Evolutionary conservation across 2,797 vertebrate genomes (phyloP).

Genomic region (Ceryle rudis): DNA sequence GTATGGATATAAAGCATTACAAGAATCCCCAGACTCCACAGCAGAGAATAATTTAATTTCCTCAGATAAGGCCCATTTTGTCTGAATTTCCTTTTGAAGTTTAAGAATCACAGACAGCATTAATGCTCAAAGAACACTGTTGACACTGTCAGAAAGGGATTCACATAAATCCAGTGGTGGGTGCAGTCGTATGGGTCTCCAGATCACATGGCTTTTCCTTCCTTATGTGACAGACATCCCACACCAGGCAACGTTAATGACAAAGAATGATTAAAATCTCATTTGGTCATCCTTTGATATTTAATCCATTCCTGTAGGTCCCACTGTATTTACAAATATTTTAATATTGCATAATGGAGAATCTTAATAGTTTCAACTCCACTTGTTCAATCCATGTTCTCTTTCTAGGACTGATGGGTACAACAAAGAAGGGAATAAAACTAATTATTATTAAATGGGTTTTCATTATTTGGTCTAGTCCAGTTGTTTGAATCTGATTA

Average conservation of each 20-base stretch:
- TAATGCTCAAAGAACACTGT: neutral
- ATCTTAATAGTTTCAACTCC: neutral
- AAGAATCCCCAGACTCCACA: neutral
- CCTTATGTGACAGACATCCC: neutral
- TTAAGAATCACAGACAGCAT: neutral
- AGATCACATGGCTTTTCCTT: neutral
- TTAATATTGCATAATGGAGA: neutral
- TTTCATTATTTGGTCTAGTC: neutral
- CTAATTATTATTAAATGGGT: neutral
- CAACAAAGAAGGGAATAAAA: neutral
- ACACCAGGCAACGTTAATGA: neutral
- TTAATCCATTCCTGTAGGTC: neutral
- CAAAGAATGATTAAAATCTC: neutral
- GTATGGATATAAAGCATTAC: neutral
- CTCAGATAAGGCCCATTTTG: neutral
- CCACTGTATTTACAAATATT: neutral
- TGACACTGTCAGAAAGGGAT: neutral
- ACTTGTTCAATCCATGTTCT: neutral
- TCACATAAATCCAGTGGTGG: neutral
- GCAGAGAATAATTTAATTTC: conserved; percentile 5
- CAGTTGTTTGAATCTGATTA: neutral
- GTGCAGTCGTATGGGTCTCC: fast-evolving
- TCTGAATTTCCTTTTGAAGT: neutral
- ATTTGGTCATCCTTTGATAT: neutral
- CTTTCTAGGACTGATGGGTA: neutral